Percentiles rank a stretch among this genome's conserved stretches.
Evolutionary conservation across 2,888 invertebrate species (phyloP).

Genomic region (Cremastinae sp.): DNA sequence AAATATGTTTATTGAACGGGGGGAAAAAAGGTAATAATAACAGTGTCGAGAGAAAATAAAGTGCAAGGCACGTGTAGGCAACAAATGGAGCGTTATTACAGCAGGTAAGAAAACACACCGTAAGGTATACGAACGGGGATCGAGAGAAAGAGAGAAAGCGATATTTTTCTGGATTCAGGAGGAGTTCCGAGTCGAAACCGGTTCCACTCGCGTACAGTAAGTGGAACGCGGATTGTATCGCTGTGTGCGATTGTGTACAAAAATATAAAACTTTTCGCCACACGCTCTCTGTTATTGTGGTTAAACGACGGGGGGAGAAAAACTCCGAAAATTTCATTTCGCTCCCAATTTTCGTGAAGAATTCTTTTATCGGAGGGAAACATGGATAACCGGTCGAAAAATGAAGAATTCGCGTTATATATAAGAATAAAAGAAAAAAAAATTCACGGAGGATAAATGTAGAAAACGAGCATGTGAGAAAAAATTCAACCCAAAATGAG

Average conservation of each 20-base stretch:
- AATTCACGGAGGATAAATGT: too few species aligned
- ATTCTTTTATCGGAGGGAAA: neutral
- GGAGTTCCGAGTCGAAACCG: constrained; percentile 64
- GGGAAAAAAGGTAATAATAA: constrained; percentile 30
- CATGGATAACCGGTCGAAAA: neutral
- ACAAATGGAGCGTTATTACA: constrained; percentile 57
- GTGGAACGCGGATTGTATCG: constrained; percentile 64
- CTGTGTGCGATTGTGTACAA: neutral
- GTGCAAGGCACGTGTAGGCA: constrained; percentile 43
- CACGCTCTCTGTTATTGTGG: too few species aligned
- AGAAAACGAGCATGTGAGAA: too few species aligned
- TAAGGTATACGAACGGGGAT: neutral
- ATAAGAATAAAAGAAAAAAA: too few species aligned
- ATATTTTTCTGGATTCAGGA: constrained; percentile 26
- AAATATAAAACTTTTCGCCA: neutral
- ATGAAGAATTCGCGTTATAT: too few species aligned
- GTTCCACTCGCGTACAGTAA: constrained; percentile 63
- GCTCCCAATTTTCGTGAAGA: too few species aligned
- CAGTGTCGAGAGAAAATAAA: constrained; percentile 12
- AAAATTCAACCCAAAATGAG: too few species aligned
- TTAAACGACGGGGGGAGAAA: neutral
- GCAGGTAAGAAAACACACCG: constrained; percentile 4
- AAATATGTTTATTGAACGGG: neutral
- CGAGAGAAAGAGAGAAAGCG: constrained; percentile 16
- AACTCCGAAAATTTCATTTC: too few species aligned